Evolutionary conservation across 2,113 vertebrate species (phyloP).

Genomic region (Aptenodytes forsteri): DNA sequence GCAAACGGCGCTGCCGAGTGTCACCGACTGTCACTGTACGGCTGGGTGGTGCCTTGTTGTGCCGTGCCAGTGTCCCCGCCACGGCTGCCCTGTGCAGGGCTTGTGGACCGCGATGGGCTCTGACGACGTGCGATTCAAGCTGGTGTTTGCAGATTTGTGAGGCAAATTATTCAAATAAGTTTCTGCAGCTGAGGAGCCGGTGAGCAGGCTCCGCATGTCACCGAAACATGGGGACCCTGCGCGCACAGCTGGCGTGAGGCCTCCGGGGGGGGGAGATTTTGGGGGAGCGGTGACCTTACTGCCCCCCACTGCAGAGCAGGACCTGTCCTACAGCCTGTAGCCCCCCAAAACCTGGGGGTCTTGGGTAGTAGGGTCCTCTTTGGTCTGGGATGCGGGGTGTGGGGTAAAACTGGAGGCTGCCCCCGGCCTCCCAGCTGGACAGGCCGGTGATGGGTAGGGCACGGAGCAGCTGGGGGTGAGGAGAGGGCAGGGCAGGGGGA

Average conservation of each 20-base stretch:
- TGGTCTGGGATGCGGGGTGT: rapidly evolving
- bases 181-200: neutral
- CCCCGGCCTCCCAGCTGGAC: neutral
- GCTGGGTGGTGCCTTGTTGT: neutral
- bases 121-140: rapidly evolving
- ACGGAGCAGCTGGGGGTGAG: rapidly evolving
- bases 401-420: neutral
- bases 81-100: rapidly evolving
- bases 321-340: neutral
- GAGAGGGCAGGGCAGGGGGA: neutral
- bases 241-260: rapidly evolving
- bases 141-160: neutral
- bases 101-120: rapidly evolving
- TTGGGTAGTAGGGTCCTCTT: too few species aligned
- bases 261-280: rapidly evolving
- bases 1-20: rapidly evolving
- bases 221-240: rapidly evolving
- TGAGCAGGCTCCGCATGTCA: neutral
- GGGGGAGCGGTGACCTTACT: neutral
- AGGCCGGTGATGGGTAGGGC: too few species aligned
- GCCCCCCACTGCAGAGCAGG: neutral
- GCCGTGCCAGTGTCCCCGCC: rapidly evolving
- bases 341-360: too few species aligned
- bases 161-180: neutral
- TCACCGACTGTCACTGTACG: rapidly evolving